A percentile compares a stretch with the other conserved stretches of the same genome.
These are phyloP conservation scores for Trachelus troglodyta DNA, from an alignment of 2,888 invertebrate species.

Conservation along the genomic window DNA sequence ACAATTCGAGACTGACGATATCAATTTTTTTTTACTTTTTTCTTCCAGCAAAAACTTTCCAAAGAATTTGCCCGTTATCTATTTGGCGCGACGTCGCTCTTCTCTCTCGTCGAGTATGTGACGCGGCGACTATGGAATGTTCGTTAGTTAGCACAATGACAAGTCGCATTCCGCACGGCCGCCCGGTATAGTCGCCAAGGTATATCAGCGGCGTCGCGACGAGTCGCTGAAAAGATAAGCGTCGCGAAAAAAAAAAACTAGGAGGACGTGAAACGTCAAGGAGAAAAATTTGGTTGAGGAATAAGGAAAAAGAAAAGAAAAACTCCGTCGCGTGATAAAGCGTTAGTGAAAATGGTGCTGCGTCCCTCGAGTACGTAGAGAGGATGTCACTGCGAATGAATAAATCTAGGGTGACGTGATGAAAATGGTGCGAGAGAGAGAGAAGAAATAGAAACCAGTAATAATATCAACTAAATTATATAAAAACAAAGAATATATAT, in stretches of 20 bases:
- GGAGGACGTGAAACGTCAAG: not conserved
- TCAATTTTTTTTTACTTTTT: not conserved
- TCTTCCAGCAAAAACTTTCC: not conserved
- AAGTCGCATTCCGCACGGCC: slow-evolving; percentile 41
- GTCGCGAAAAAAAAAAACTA: not conserved
- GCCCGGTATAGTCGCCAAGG: slow-evolving; percentile 11
- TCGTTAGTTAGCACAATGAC: slow-evolving; percentile 44
- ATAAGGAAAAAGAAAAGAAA: not conserved
- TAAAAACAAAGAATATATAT: not conserved
- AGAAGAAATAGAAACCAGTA: not conserved
- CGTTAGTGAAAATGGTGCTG: not conserved
- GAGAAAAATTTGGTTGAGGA: not conserved
- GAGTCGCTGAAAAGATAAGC: not conserved
- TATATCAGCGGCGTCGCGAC: not conserved
- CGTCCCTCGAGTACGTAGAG: not conserved
- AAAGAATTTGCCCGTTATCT: not conserved
- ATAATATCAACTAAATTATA: not conserved
- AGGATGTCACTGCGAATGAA: not conserved
- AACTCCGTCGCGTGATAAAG: not conserved
- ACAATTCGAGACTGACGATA: too few relatives aligned
- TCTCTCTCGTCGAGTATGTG: not conserved
- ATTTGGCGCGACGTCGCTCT: not conserved
- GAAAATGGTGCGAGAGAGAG: not conserved
- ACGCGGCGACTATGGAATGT: slow-evolving; percentile 22
- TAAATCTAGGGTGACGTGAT: not conserved